These are phyloP conservation scores for Psophia crepitans DNA, from an alignment of 2,113 vertebrate species.

Conservation along the genomic window DNA sequence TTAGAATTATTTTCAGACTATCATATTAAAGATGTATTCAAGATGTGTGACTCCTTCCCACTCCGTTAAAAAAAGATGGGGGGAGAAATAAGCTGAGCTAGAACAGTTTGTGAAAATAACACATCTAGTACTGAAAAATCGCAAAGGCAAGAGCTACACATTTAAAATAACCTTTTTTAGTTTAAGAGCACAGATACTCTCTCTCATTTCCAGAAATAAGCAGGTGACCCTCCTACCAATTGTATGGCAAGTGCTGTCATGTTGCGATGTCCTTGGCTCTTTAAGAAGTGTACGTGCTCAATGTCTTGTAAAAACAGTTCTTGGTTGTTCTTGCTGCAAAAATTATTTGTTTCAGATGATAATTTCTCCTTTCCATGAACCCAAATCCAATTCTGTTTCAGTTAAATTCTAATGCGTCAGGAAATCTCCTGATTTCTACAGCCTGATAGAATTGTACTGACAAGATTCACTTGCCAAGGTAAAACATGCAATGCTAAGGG, in stretches of 20 bases:
- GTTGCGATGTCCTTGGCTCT: background rate
- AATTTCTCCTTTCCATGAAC: background rate
- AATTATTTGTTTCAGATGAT: background rate
- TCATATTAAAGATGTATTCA: background rate
- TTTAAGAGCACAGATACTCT: background rate
- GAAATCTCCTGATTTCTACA: background rate
- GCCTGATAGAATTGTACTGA: background rate
- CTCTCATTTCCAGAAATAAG: background rate
- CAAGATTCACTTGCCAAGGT: background rate
- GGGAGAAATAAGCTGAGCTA: background rate
- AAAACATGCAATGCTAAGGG: background rate
- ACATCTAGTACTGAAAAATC: background rate
- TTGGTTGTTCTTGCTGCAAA: background rate
- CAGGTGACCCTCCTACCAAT: background rate
- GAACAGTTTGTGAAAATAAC: conserved; percentile 2
- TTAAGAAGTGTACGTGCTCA: background rate
- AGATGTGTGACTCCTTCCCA: background rate
- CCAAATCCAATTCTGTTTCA: background rate
- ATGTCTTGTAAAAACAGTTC: background rate
- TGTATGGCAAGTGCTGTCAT: background rate
- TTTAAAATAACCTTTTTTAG: background rate
- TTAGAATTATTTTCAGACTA: conserved; percentile 28
- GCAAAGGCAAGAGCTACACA: background rate
- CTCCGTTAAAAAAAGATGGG: background rate
- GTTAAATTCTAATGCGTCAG: background rate